Evolutionary conservation across 1,140 invertebrate species (phyloP).

Genomic region (Diabrotica undecimpunctata): DNA sequence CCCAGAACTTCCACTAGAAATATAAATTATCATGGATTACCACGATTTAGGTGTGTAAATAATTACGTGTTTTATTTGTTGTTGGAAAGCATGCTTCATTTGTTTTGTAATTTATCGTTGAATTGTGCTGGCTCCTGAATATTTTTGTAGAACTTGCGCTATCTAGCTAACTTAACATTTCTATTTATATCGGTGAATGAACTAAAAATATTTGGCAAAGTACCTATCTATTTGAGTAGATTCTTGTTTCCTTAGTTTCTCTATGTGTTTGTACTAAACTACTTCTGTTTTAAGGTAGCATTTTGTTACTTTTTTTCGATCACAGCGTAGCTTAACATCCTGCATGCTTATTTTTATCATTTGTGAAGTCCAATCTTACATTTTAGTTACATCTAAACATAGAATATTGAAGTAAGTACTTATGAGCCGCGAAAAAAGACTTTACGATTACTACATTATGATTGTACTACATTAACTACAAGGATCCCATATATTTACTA

Average conservation of each 20-base stretch:
- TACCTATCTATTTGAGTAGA: neutral
- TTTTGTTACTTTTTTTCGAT: no score
- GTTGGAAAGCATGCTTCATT: slow-evolving; percentile 24
- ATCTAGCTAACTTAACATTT: slow-evolving; percentile 17
- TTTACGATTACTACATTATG: no score
- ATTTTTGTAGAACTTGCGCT: slow-evolving; percentile 4
- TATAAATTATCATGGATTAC: slow-evolving; percentile 40
- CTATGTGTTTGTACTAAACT: neutral
- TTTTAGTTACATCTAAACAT: no score
- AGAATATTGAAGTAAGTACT: no score
- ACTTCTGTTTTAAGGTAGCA: no score
- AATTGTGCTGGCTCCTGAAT: neutral
- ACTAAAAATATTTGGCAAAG: slow-evolving; percentile 24
- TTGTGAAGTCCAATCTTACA: no score
- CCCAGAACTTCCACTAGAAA: slow-evolving; percentile 17
- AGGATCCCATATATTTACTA: no score
- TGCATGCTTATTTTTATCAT: no score
- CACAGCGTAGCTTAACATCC: no score
- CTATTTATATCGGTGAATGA: slow-evolving; percentile 30
- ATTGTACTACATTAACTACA: no score
- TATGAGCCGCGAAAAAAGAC: no score
- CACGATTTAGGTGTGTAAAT: slow-evolving; percentile 40
- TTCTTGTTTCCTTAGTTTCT: neutral
- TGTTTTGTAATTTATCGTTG: slow-evolving; percentile 8
- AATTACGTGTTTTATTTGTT: slow-evolving; percentile 30